phyloP scores from a whole-genome alignment of 2,888 invertebrate species.

The Scaeva pyrastri region DNA sequence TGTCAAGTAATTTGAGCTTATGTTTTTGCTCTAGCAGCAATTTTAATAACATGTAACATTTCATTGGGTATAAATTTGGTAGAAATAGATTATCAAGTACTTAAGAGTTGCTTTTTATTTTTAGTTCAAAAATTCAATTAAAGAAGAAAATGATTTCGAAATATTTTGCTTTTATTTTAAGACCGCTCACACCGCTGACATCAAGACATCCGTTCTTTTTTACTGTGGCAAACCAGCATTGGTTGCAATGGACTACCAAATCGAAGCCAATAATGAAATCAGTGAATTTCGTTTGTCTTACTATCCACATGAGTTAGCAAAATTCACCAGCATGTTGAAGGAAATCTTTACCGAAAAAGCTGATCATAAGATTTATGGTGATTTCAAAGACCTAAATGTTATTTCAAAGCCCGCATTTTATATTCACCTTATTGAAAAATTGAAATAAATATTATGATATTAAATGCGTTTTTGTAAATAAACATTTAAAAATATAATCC shows the following conservation, averaged over 20 bases:
- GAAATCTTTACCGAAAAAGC: constrained; percentile 88
- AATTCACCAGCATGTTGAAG: constrained; percentile 89
- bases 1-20: no score
- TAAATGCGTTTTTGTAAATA: neutral
- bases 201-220: constrained; percentile 93
- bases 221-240: constrained; percentile 90
- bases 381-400: constrained; percentile 89
- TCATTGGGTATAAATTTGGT: no score
- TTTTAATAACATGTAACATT: no score
- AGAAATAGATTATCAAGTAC: no score
- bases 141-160: neutral
- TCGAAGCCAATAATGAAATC: constrained; percentile 86
- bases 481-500: neutral
- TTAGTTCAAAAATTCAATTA: neutral
- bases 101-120: no score
- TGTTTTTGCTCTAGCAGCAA: no score
- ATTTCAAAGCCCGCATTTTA: constrained; percentile 91
- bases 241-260: constrained; percentile 92
- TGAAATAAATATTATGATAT: constrained; percentile 50
- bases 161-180: constrained; percentile 82
- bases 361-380: constrained; percentile 90
- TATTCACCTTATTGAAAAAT: constrained; percentile 92
- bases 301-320: constrained; percentile 91
- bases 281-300: constrained; percentile 95
- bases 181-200: constrained; percentile 92